Conservation (phyloP, 37 sponge, comb jelly and placozoan genomes). For the Spongilla lacustris region DNA sequence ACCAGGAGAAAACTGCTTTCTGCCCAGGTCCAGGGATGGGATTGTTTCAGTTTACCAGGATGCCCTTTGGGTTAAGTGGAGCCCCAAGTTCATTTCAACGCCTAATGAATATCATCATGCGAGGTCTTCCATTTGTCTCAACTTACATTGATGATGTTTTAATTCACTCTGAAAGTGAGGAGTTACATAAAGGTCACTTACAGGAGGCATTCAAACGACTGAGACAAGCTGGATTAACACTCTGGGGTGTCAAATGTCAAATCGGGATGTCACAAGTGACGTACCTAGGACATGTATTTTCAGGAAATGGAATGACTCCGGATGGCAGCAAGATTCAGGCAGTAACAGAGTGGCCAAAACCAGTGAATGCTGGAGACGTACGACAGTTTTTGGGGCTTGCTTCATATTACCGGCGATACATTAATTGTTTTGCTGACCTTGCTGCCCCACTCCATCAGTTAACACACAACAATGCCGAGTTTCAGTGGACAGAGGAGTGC, state of each 20-base stretch:
- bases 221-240: constrained; percentile 50
- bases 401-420: constrained; percentile 64
- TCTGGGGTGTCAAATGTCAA: constrained; percentile 54
- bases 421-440: constrained; percentile 53
- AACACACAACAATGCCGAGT: constrained; percentile 36
- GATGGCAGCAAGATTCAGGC: constrained; percentile 51
- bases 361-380: constrained; percentile 15
- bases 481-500: constrained; percentile 33
- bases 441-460: constrained; percentile 53
- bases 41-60: constrained; percentile 45
- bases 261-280: constrained; percentile 39
- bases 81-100: constrained; percentile 65
- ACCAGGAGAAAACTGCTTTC: constrained; percentile 53
- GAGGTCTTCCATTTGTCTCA: constrained; percentile 47
- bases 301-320: constrained; percentile 52
- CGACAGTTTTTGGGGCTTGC: constrained; percentile 59
- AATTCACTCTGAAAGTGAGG: constrained; percentile 17
- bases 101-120: constrained; percentile 52
- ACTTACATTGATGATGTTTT: constrained; percentile 61
- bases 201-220: constrained; percentile 63
- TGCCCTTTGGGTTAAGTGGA: constrained; percentile 61
- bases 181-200: constrained; percentile 37
- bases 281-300: constrained; percentile 58
- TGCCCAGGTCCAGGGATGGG: constrained; percentile 68
- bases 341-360: constrained; percentile 44